These are phyloP conservation scores for Entomobrya multifasciata DNA, from an alignment of 2,888 invertebrate genomes.

Conservation along the genomic window DNA sequence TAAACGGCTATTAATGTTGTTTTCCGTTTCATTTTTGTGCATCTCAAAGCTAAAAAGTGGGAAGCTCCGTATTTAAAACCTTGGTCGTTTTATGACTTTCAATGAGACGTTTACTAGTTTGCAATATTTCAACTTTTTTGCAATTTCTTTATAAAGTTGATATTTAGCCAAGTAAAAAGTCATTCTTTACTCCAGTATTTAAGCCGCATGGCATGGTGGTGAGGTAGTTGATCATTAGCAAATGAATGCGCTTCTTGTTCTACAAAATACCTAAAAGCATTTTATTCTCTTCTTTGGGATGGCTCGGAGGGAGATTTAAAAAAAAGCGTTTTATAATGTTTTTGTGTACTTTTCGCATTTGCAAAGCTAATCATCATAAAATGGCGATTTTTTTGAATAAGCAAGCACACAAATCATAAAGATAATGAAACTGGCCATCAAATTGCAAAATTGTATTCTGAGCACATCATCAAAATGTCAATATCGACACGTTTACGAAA, in stretches of 20 bases:
- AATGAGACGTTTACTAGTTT: slow-evolving; percentile 27
- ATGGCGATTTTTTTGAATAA: slow-evolving; percentile 6
- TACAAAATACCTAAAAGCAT: no score
- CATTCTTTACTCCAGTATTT: no score
- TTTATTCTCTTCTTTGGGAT: no score
- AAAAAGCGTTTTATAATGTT: no score
- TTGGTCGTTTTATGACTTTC: slow-evolving; percentile 31
- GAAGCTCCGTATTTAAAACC: background rate
- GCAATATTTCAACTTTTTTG: slow-evolving; percentile 45
- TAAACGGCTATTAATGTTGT: background rate
- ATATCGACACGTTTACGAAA: slow-evolving; percentile 54
- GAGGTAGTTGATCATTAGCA: no score
- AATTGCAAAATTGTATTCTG: background rate
- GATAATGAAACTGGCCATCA: background rate
- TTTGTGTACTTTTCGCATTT: no score
- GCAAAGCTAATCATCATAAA: no score
- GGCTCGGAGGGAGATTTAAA: no score
- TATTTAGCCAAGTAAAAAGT: slow-evolving; percentile 26
- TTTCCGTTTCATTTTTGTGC: background rate
- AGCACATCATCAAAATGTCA: slow-evolving; percentile 51
- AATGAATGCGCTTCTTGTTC: no score
- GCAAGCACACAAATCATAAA: slow-evolving; percentile 10
- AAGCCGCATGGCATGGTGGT: no score
- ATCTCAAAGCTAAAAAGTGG: background rate
- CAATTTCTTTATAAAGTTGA: slow-evolving; percentile 25